phyloP scores from a whole-genome alignment of 2,888 invertebrate genomes.

The Drosophila infuscata region DNA sequence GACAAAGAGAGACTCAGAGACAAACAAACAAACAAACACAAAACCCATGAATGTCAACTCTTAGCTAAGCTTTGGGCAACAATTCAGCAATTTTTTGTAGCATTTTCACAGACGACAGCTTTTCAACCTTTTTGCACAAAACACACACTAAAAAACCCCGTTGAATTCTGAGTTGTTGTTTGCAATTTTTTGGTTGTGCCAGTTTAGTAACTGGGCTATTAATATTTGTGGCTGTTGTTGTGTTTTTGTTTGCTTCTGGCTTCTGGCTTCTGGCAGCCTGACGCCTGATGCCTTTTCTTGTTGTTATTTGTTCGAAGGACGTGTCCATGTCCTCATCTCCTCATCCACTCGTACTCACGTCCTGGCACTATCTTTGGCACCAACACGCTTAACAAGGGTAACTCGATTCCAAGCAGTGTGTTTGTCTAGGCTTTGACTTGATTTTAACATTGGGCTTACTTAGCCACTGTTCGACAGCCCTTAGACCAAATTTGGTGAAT shows the following conservation, averaged over 20 bases:
- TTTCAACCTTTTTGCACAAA: slow-evolving; percentile 37
- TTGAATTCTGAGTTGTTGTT: slow-evolving; percentile 43
- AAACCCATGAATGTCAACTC: slow-evolving; percentile 24
- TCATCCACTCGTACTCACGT: slow-evolving; percentile 5
- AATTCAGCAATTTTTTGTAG: neutral
- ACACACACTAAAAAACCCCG: slow-evolving; percentile 46
- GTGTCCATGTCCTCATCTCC: slow-evolving; percentile 44
- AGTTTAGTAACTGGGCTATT: slow-evolving; percentile 76
- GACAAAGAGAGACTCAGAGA: neutral
- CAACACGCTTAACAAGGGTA: slow-evolving; percentile 77
- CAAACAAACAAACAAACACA: slow-evolving; percentile 2
- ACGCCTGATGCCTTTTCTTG: slow-evolving; percentile 53
- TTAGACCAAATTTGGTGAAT: slow-evolving; percentile 17
- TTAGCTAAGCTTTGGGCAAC: slow-evolving; percentile 18
- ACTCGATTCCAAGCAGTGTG: slow-evolving; percentile 79
- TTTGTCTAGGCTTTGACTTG: slow-evolving; percentile 77
- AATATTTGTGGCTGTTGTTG: slow-evolving; percentile 65
- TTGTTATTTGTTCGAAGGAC: slow-evolving; percentile 37
- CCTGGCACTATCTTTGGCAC: slow-evolving; percentile 48
- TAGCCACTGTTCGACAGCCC: neutral
- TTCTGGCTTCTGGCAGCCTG: slow-evolving; percentile 25
- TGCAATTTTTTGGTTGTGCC: slow-evolving; percentile 52
- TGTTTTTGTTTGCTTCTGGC: slow-evolving; percentile 41
- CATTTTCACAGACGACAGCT: slow-evolving; percentile 15
- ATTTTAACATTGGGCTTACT: slow-evolving; percentile 56